Conservation (phyloP, 2,888 invertebrate species). For the Myathropa florea region DNA sequence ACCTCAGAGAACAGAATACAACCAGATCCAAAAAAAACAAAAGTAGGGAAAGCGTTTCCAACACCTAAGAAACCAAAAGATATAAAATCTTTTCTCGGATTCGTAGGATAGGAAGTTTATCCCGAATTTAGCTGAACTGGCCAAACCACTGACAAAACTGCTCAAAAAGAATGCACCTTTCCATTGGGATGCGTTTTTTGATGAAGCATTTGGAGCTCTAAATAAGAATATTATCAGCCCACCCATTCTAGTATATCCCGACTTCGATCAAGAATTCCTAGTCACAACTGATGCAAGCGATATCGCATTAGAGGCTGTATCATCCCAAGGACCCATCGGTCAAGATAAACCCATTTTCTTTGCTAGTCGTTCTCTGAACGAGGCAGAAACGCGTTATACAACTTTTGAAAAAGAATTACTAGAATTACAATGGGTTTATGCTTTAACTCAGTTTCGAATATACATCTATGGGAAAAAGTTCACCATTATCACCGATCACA, state of each 20-base stretch:
- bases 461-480: no score
- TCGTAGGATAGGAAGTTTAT: background rate
- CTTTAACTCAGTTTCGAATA: no score
- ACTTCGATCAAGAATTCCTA: conserved; percentile 8
- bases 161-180: background rate
- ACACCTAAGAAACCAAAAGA: no score
- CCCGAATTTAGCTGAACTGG: background rate
- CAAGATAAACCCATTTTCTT: background rate
- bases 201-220: background rate
- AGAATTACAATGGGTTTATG: no score
- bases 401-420: background rate
- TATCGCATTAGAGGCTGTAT: background rate
- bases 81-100: background rate
- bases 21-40: background rate
- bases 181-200: no score
- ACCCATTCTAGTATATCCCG: background rate
- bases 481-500: background rate
- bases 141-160: background rate
- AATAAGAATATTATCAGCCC: conserved; percentile 7
- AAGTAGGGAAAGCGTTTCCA: no score
- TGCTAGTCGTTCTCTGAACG: background rate
- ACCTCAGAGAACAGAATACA: background rate
- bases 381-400: background rate
- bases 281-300: background rate
- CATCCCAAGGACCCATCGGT: background rate